These are phyloP conservation scores for Uria lomvia DNA, from an alignment of 2,113 vertebrate species.

Conservation along the genomic window DNA sequence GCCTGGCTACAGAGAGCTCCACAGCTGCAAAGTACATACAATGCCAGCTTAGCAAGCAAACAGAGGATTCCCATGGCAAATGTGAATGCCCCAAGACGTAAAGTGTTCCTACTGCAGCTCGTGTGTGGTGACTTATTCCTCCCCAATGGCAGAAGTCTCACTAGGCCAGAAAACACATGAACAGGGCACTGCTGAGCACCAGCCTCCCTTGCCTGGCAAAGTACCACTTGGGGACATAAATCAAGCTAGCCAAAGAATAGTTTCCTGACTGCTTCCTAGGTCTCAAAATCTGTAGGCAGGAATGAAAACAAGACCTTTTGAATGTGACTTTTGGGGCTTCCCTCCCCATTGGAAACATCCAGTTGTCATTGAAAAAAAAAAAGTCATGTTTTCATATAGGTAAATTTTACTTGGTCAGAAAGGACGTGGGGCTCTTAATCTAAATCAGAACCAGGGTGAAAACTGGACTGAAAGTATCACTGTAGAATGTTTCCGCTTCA, in stretches of 20 bases:
- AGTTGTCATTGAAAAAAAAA: background rate
- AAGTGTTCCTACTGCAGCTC: background rate
- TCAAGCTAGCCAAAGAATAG: background rate
- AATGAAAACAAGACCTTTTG: background rate
- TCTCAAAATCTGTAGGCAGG: background rate
- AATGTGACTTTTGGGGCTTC: background rate
- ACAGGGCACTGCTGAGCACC: background rate
- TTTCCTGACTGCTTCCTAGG: background rate
- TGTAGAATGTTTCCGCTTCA: background rate
- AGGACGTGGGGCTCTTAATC: background rate
- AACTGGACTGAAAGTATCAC: background rate
- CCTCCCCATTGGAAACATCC: background rate
- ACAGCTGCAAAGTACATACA: background rate
- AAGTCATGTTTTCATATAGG: background rate
- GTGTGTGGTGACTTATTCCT: background rate
- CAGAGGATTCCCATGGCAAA: background rate
- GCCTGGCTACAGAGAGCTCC: background rate
- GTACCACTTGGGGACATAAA: background rate
- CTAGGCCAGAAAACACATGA: background rate
- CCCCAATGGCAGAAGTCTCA: background rate
- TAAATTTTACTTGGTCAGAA: background rate
- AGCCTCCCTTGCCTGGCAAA: background rate
- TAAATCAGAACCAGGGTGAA: background rate
- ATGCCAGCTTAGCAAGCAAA: background rate
- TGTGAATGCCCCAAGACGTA: rapidly evolving